phyloP scores from a whole-genome alignment of 2,797 vertebrate species.

The Eulemur coronatus region DNA sequence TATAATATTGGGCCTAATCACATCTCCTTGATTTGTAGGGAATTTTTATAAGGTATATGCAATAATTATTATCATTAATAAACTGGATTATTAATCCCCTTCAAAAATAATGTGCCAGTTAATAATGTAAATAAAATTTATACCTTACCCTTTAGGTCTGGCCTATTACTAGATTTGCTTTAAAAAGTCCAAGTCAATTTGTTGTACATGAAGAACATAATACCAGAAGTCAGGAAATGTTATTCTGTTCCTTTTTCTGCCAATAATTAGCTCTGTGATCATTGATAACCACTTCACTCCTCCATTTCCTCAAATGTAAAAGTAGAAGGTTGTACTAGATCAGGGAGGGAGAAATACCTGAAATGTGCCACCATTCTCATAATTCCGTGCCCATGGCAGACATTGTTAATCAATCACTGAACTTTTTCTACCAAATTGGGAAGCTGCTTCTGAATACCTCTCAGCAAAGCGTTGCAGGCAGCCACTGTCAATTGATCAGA shows the following conservation, averaged over 20 bases:
- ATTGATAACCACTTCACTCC: not conserved
- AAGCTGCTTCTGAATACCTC: constrained; percentile 9
- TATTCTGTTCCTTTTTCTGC: not conserved
- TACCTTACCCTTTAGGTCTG: not conserved
- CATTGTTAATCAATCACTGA: not conserved
- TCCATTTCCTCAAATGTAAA: constrained; percentile 23
- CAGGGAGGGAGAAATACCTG: not conserved
- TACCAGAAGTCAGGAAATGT: constrained; percentile 2
- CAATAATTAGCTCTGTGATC: not conserved
- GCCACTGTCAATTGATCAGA: not conserved
- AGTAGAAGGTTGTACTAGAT: not conserved
- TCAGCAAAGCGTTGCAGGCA: not conserved
- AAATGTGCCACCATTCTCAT: not conserved
- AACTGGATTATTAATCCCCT: not conserved
- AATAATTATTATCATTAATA: constrained; percentile 18
- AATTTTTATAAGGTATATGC: constrained; percentile 30
- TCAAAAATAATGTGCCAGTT: constrained; percentile 15
- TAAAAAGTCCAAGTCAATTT: constrained; percentile 23
- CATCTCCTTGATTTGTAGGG: not conserved
- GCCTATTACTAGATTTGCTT: not conserved
- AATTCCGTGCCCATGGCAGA: not conserved
- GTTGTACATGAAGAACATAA: not conserved
- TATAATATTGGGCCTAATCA: constrained; percentile 6
- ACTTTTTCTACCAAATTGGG: not conserved
- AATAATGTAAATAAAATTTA: constrained; percentile 46